Percentiles rank a stretch among this genome's conserved stretches.
Conservation (phyloP, 92 coral and sea anemone species). For the Actinostola sp. region DNA sequence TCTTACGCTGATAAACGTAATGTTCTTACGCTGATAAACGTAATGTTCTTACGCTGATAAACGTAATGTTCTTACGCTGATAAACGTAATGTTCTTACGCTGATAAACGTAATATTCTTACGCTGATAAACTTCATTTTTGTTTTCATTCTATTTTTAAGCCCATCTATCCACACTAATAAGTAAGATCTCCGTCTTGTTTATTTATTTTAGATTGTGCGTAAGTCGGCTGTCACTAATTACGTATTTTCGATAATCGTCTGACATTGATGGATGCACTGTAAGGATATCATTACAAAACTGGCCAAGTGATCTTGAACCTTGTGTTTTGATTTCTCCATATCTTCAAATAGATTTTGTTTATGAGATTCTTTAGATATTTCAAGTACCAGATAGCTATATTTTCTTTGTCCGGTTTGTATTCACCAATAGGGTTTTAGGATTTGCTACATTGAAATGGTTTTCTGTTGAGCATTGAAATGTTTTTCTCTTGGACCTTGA, state of each 20-base stretch:
- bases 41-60: no score
- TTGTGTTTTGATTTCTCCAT: slow-evolving; percentile 14
- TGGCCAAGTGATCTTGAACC: slow-evolving; percentile 22
- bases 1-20: no score
- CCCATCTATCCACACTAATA: background rate
- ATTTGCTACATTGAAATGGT: background rate
- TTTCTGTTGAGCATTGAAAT: background rate
- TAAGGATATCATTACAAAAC: slow-evolving; percentile 7
- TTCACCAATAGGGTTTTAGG: no score
- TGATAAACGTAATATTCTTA: no score
- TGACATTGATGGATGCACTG: slow-evolving; percentile 4
- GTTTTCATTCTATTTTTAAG: background rate
- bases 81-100: no score
- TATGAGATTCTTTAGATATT: slow-evolving; percentile 20
- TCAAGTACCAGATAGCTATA: background rate
- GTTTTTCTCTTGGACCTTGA: background rate
- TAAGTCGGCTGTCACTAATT: background rate
- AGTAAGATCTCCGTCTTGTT: background rate
- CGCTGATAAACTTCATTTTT: background rate
- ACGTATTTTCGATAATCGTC: background rate
- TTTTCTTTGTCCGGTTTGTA: no score
- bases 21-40: no score
- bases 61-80: no score
- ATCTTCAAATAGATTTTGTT: slow-evolving; percentile 1
- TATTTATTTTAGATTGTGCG: slow-evolving; percentile 11